These are phyloP conservation scores for Sapayoa aenigma DNA, from an alignment of 2,113 vertebrate genomes.

Conservation along the genomic window DNA sequence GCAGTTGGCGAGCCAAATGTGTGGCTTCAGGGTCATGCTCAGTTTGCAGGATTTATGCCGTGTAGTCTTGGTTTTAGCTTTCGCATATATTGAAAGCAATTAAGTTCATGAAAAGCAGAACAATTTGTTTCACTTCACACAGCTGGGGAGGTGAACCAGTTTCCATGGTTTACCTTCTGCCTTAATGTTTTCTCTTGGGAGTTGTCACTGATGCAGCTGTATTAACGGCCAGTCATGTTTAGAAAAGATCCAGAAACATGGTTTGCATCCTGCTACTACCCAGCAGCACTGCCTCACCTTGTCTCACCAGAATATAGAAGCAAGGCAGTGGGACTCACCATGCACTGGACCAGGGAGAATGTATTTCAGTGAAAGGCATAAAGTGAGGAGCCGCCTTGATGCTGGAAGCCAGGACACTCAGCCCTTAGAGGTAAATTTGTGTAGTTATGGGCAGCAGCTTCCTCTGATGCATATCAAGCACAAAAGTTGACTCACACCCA, in stretches of 20 bases:
- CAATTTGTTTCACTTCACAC: background rate
- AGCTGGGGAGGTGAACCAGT: background rate
- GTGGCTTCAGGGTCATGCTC: background rate
- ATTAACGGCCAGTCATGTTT: background rate
- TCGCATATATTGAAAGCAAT: background rate
- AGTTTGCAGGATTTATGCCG: background rate
- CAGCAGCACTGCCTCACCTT: background rate
- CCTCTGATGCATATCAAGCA: background rate
- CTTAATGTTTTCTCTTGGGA: background rate
- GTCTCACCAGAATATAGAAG: background rate
- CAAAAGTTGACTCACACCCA: background rate
- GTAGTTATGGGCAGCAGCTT: background rate
- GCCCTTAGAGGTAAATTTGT: background rate
- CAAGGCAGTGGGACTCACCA: background rate
- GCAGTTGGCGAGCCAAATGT: background rate
- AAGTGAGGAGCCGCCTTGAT: background rate
- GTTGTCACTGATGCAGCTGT: background rate
- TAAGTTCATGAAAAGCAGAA: conserved; percentile 18
- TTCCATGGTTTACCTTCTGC: background rate
- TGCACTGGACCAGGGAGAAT: background rate
- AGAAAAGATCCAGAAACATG: background rate
- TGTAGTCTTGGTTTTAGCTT: background rate
- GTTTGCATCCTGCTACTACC: background rate
- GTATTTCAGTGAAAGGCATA: background rate
- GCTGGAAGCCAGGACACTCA: background rate